Evolutionary conservation across 53 echinoderm and acorn worm species (phyloP), one percentile per base, ranked within the genome.

Genomic region (Paelopatides confundens): DNA sequence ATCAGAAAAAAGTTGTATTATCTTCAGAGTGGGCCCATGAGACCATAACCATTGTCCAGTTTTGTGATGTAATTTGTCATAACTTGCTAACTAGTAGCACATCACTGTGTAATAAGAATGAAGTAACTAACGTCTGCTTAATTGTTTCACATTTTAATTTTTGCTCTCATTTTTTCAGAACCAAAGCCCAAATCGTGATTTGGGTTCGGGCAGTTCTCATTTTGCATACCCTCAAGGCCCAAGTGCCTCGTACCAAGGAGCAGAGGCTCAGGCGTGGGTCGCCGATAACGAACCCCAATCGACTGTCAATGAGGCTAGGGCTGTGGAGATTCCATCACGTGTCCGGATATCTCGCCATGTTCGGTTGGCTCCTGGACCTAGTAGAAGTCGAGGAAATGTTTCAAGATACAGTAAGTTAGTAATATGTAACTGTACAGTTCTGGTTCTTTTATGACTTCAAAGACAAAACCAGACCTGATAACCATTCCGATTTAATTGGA

Each of bases 261-360:
- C 79, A 2, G 79, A 79, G 51, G 79, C 79, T 9, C 79, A 54
- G 34, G 79, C 79, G 10, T 79, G 79, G 79, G 79, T 79, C 15
- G 69, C 62, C 11, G 91, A 91, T 37, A 94, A 93, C 58, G 95
- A 95, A 50, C 96, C 96, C 3, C 85, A 96, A 81, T 94, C 94
- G 10, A 94, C 96, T 2, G 92, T 94, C 1, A 85, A 86, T 13
- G 96, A 90, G 84, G 67, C 86, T 4, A 87, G 88, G 21, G 89
- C 74, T 1, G 87, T 82, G 21, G 65, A 63, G 36, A 24, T 79
- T 31, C 79, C 79, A 52, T 79, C 79, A 29, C 79, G 47, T 51
- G 32, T 31, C 2, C 76, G 23, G 23, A 6, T 76, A 30, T 76
- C 76, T 38, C 43, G 17, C 18, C 49, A 46, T 29, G 53, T 31